Evolutionary conservation across 2,113 vertebrate genomes (phyloP).

Genomic region (Oceanodroma tethys): DNA sequence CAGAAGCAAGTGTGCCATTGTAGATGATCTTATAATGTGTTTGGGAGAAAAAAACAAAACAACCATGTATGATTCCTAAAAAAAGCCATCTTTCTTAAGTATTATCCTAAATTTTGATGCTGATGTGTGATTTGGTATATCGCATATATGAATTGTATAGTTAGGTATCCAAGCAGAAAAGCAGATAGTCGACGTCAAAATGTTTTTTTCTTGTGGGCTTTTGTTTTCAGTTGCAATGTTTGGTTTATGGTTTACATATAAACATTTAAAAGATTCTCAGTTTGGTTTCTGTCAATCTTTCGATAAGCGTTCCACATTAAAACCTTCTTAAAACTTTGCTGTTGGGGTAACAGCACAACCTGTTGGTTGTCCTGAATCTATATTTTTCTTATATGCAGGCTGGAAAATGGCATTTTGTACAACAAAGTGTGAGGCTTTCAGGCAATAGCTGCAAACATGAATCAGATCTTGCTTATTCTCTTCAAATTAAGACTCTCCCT

Average conservation of each 20-base stretch:
- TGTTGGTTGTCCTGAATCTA: not conserved
- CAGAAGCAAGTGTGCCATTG: not conserved
- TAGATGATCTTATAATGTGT: not conserved
- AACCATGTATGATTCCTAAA: not conserved
- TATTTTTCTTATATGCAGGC: not conserved
- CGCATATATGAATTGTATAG: not conserved
- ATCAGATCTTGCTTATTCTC: not conserved
- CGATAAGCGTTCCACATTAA: accelerated
- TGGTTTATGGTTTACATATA: not conserved
- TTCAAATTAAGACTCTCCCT: not conserved
- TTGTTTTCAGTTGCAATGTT: not conserved
- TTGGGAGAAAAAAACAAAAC: not conserved
- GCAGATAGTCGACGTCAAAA: not conserved
- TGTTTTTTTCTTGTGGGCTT: not conserved
- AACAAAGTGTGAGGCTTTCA: not conserved
- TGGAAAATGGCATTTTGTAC: not conserved
- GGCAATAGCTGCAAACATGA: not conserved
- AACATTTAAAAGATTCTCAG: not conserved
- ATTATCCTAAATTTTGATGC: not conserved
- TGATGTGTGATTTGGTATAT: not conserved
- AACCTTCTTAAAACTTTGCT: not conserved
- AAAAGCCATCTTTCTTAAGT: not conserved
- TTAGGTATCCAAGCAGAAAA: not conserved
- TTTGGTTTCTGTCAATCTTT: not conserved
- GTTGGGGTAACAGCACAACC: not conserved